These are phyloP conservation scores for Xestia ashworthii DNA, from an alignment of 2,888 invertebrate species.

Conservation along the genomic window DNA sequence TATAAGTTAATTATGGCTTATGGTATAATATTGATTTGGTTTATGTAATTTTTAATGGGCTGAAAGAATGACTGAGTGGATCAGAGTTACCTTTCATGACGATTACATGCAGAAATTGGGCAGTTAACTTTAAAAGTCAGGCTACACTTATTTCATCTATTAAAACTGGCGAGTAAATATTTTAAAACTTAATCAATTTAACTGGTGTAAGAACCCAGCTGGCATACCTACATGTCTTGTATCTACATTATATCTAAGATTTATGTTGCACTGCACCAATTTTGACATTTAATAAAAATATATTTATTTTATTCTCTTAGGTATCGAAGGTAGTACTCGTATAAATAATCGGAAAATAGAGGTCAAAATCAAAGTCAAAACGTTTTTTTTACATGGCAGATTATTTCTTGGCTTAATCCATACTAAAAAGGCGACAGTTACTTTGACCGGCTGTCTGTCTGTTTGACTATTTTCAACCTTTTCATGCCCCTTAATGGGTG, in stretches of 20 bases:
- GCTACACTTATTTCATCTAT: too few relatives aligned
- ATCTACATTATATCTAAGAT: too few relatives aligned
- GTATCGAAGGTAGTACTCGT: too few relatives aligned
- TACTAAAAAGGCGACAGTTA: neutral
- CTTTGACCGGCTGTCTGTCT: neutral
- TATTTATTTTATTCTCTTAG: too few relatives aligned
- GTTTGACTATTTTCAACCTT: neutral
- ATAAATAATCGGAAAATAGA: neutral
- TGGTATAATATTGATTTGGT: conserved; percentile 24
- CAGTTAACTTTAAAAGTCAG: neutral
- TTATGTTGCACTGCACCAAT: too few relatives aligned
- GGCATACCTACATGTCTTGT: neutral
- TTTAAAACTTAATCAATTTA: neutral
- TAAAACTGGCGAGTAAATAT: neutral
- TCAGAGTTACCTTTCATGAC: neutral
- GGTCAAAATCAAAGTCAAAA: neutral
- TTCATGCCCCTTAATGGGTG: neutral
- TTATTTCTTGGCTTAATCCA: neutral
- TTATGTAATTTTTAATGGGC: conserved; percentile 15
- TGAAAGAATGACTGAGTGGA: neutral
- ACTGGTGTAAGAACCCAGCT: neutral
- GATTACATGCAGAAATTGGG: too few relatives aligned
- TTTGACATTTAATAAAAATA: too few relatives aligned
- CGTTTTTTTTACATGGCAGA: neutral
- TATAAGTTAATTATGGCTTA: conserved; percentile 47